These are phyloP conservation scores for Mustela lutreola DNA, from an alignment of 2,113 vertebrate species.

Conservation along the genomic window DNA sequence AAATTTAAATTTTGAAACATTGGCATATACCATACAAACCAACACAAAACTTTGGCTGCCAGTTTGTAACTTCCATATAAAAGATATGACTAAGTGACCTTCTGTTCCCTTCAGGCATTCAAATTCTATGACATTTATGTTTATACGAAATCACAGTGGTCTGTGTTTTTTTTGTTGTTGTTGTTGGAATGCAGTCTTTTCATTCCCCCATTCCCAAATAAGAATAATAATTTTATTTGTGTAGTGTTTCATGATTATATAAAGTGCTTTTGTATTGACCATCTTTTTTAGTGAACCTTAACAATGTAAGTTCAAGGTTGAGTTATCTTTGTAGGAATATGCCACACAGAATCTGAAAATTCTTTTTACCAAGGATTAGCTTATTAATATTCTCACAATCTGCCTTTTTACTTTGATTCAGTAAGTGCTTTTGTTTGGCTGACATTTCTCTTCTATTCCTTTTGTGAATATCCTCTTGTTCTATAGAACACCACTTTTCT, in stretches of 20 bases:
- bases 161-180: background rate
- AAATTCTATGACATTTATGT: background rate
- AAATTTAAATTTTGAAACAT: background rate
- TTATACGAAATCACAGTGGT: background rate
- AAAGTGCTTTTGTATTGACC: background rate
- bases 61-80: background rate
- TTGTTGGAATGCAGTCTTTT: background rate
- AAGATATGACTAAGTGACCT: background rate
- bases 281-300: background rate
- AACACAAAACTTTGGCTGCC: background rate
- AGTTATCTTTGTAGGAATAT: background rate
- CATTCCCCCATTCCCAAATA: background rate
- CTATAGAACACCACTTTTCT: background rate
- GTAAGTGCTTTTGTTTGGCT: background rate
- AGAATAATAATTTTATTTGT: background rate
- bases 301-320: background rate
- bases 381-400: background rate
- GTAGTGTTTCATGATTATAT: background rate
- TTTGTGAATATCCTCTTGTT: background rate
- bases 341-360: background rate
- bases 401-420: conserved; percentile 5
- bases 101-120: background rate
- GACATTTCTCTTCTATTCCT: background rate
- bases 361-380: background rate
- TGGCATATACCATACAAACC: background rate